These are phyloP conservation scores for Chalcosyrphus nemorum DNA, from an alignment of 2,888 invertebrate species.

Conservation along the genomic window DNA sequence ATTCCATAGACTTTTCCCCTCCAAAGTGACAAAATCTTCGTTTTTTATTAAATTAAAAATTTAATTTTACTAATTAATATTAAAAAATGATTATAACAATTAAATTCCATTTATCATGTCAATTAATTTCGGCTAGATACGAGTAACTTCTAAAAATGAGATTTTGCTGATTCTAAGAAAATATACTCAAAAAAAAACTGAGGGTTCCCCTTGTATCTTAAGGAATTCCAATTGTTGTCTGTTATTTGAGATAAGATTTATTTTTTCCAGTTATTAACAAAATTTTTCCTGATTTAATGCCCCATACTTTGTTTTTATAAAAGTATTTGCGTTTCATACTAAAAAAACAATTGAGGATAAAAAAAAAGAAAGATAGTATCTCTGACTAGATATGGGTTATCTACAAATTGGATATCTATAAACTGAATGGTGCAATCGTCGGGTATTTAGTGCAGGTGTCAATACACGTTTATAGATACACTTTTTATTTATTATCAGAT, in stretches of 20 bases:
- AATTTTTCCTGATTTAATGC: too few relatives aligned
- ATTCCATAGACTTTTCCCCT: not conserved
- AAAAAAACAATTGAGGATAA: not conserved
- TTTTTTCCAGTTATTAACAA: not conserved
- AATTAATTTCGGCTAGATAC: not conserved
- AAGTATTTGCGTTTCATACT: not conserved
- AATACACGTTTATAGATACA: slow-evolving; percentile 17
- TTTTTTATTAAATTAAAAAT: not conserved
- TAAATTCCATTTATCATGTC: slow-evolving; percentile 3
- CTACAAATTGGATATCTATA: slow-evolving; percentile 4
- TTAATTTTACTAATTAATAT: not conserved
- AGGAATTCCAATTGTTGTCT: not conserved
- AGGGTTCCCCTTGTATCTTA: not conserved
- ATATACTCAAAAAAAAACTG: not conserved
- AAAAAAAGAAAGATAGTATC: not conserved
- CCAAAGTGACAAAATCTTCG: too few relatives aligned
- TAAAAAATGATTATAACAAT: not conserved
- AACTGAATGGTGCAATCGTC: slow-evolving; percentile 42
- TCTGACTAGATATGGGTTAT: slow-evolving; percentile 1
- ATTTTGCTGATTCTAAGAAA: not conserved
- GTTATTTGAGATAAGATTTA: not conserved
- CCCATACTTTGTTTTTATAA: too few relatives aligned
- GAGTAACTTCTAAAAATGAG: not conserved
- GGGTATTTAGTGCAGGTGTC: slow-evolving; percentile 47
- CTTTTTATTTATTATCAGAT: slow-evolving; percentile 20